These are phyloP conservation scores for Artemisiospiza belli DNA, from an alignment of 2,113 vertebrate genomes.

Conservation along the genomic window DNA sequence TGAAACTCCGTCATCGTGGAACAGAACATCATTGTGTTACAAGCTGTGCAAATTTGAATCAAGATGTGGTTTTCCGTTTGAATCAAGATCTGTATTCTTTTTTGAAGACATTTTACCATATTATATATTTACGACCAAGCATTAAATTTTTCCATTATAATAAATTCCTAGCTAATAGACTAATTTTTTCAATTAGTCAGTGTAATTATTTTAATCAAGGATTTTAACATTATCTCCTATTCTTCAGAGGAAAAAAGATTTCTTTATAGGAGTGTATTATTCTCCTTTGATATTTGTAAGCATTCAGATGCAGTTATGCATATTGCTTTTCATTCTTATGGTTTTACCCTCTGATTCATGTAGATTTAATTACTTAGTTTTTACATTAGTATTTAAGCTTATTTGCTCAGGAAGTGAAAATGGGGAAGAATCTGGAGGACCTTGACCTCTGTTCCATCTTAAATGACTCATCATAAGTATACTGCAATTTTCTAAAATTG, in stretches of 20 bases:
- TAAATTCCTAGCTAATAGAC: background rate
- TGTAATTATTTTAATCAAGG: background rate
- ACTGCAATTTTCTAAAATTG: background rate
- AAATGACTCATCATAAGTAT: background rate
- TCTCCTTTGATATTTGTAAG: background rate
- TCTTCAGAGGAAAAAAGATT: background rate
- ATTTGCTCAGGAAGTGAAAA: background rate
- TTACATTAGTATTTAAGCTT: background rate
- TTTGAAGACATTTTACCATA: background rate
- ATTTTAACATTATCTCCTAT: background rate
- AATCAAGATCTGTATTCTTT: background rate
- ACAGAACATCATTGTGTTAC: background rate
- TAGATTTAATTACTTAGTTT: background rate
- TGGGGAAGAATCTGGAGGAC: background rate
- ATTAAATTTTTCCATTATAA: background rate
- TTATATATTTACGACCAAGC: background rate
- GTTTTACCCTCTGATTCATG: background rate
- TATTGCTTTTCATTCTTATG: background rate
- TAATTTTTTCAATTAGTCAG: background rate
- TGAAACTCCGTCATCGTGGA: background rate
- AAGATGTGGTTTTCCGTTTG: background rate
- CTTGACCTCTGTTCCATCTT: background rate
- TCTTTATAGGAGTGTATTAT: background rate
- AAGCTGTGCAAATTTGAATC: background rate
- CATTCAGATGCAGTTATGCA: background rate